Percentiles rank a stretch among this genome's conserved stretches.
These are phyloP conservation scores for Anguilla pacifica DNA, from an alignment of 2,797 vertebrate genomes.

Conservation along the genomic window DNA sequence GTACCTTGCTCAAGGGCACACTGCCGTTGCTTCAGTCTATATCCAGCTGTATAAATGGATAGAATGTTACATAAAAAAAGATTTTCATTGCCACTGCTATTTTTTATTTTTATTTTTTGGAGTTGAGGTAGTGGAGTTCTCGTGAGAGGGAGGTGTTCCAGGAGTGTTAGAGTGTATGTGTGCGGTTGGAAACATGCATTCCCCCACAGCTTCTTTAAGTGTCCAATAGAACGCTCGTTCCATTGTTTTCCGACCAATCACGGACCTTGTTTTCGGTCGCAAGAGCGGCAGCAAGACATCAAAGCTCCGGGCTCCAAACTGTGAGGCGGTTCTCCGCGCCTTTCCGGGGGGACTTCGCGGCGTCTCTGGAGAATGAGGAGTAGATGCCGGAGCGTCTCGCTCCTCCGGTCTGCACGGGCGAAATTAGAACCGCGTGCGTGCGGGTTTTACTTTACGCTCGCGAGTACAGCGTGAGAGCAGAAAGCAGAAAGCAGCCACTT, in stretches of 20 bases:
- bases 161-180: not conserved
- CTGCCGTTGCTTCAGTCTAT: too few species aligned
- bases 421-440: slow-evolving; percentile 25
- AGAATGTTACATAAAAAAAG: too few species aligned
- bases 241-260: not conserved
- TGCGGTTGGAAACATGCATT: not conserved
- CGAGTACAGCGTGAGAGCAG: slow-evolving; percentile 20
- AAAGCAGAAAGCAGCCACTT: slow-evolving; percentile 11
- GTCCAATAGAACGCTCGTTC: not conserved
- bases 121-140: not conserved
- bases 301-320: slow-evolving; percentile 9
- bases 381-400: slow-evolving; percentile 18
- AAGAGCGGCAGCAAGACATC: not conserved
- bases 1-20: too few species aligned
- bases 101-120: not conserved
- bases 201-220: not conserved
- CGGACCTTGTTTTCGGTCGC: not conserved
- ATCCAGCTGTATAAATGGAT: not conserved
- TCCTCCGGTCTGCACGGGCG: slow-evolving; percentile 13
- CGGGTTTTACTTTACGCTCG: slow-evolving; percentile 17
- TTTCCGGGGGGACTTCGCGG: not conserved
- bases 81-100: not conserved
- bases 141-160: not conserved
- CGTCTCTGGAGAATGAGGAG: not conserved
- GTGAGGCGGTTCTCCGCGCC: slow-evolving; percentile 2